Base-by-base conservation (phyloP, 2,888 invertebrate species). In the Agrochola macilenta region DNA sequence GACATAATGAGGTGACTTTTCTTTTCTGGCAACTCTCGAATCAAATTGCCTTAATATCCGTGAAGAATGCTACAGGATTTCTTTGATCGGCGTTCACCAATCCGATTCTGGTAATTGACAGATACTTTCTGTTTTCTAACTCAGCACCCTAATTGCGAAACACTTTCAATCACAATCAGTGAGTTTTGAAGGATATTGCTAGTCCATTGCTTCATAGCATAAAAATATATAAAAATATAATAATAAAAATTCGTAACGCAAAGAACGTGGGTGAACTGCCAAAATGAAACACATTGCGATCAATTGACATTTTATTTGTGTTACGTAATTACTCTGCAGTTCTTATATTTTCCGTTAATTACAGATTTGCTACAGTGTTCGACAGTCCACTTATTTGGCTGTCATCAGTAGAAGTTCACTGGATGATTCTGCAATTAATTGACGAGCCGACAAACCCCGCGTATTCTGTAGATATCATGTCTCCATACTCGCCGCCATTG, bases 371-470 rank as follows among this genome's bases (percentile, higher is more conserved):
- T 52, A 82, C 90, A 26, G 81, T 94, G 4, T 94, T 89, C 78
- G 74, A 91, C 54, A 90, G 91, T 54, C 94, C 94, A 0, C 83
- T 90, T 12, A 90, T 94, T 26, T 94, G 93, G 93, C 54, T 90
- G 3, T 92, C 90, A 1, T 87, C 94, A 0, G 73, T 92, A 30
- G 94, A 94, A 54, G 92, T 92, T 0, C 92, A 94, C 69, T 92
- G 91, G 82, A 84, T 90, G 86, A 84, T 93, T 0, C 69, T 93
- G 30, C 75, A 86, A 12, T 78, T 94, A 35, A 86, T 95, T 1
- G 95, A 95, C 23, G 92, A 92, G 61, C 57, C 78, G 1, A 81
- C 92, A 0, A 94, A 93, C 77, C 94, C 95, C 2, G 90, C 94
- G 0, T 94, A 94, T 69, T 87, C 88, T 0, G 77, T 89, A 0